Percentiles rank a stretch among this genome's conserved stretches.
Conservation (phyloP, 2,113 vertebrate species). For the Esox niger region DNA sequence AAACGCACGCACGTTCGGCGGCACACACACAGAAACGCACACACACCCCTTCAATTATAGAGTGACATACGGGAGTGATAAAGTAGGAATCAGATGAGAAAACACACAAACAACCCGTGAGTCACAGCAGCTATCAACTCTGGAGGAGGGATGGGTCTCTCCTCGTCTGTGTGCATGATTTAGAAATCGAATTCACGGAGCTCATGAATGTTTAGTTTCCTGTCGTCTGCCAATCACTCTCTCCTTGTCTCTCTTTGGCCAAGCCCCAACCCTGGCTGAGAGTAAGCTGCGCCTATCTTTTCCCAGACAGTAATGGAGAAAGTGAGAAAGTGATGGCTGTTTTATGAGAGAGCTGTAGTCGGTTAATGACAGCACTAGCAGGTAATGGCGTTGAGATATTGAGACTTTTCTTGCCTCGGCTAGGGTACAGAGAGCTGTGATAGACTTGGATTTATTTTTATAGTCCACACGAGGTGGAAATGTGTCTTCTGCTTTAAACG, state of each 20-base stretch:
- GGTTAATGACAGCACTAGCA: neutral
- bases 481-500: too few species aligned
- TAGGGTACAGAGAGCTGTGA: neutral
- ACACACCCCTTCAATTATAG: neutral
- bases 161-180: neutral
- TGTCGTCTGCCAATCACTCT: neutral
- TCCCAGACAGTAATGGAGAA: slow-evolving; percentile 24
- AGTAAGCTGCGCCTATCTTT: slow-evolving; percentile 4
- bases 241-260: neutral
- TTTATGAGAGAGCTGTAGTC: slow-evolving; percentile 11
- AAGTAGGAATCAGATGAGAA: too few species aligned
- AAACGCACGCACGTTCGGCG: neutral
- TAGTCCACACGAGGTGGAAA: too few species aligned
- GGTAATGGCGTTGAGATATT: slow-evolving; percentile 19
- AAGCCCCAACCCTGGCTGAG: neutral
- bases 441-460: too few species aligned
- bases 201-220: too few species aligned
- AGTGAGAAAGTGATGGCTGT: slow-evolving; percentile 15
- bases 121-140: neutral
- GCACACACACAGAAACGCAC: neutral
- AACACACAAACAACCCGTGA: too few species aligned
- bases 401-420: slow-evolving; percentile 18
- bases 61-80: too few species aligned
- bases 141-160: neutral
- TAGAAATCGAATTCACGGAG: neutral